These are phyloP conservation scores for Eulemur rufifrons DNA, from an alignment of 2,113 vertebrate genomes.

Conservation along the genomic window DNA sequence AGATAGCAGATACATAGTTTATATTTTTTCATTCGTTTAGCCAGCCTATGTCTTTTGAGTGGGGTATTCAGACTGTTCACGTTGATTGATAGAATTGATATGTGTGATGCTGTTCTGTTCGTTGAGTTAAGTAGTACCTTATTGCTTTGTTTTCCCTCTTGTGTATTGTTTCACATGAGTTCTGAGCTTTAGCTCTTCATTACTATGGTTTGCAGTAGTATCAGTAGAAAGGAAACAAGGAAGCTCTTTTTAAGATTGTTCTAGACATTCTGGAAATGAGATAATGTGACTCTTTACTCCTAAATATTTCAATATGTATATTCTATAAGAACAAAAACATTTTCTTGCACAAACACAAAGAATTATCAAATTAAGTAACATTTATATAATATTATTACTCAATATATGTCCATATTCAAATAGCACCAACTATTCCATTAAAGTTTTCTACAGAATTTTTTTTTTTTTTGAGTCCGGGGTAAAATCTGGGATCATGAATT, in stretches of 20 bases:
- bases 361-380: neutral
- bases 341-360: neutral
- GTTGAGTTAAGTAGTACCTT: no score
- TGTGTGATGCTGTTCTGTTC: no score
- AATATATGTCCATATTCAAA: neutral
- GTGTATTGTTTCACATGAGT: no score
- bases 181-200: neutral
- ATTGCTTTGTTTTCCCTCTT: no score
- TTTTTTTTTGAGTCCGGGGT: no score
- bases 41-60: no score
- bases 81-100: no score
- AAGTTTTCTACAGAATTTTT: neutral
- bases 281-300: no score
- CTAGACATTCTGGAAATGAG: no score
- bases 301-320: neutral
- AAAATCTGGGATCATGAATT: neutral
- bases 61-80: no score
- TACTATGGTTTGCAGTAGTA: neutral
- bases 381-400: neutral
- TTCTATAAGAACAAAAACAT: neutral
- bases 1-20: no score
- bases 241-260: neutral
- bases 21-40: no score
- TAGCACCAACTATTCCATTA: neutral
- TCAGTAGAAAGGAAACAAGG: neutral